phyloP scores from a whole-genome alignment of 2,797 vertebrate species.

The Enteromius unitaeniatus region DNA sequence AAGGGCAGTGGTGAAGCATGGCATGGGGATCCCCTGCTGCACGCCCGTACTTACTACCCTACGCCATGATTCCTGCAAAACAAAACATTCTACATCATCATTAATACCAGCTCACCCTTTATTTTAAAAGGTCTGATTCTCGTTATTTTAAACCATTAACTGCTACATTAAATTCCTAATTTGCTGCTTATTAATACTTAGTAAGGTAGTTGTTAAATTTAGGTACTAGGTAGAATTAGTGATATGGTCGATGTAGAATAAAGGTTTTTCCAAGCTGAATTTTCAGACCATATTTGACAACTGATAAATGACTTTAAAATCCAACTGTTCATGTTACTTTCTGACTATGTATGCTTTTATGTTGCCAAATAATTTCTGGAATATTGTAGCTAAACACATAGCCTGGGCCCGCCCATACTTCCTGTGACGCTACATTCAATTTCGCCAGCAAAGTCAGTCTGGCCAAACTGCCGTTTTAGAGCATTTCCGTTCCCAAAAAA shows the following conservation, averaged over 20 bases:
- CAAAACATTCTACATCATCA: not conserved
- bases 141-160: no score
- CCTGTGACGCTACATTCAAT: no score
- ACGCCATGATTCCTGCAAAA: slow-evolving; percentile 89
- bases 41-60: slow-evolving; percentile 86
- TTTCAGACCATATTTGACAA: not conserved
- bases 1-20: slow-evolving; percentile 95
- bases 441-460: no score
- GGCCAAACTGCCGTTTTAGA: no score
- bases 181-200: no score
- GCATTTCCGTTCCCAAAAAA: no score
- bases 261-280: not conserved
- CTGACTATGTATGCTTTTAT: not conserved
- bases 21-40: slow-evolving; percentile 94
- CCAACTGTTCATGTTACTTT: not conserved
- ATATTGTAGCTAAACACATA: not conserved
- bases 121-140: no score
- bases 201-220: no score
- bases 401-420: no score
- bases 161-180: no score
- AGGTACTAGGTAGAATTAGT: no score
- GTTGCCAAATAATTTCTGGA: not conserved
- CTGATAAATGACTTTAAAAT: not conserved
- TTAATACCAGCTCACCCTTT: not conserved
- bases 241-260: no score